phyloP scores from a whole-genome alignment of 2,888 invertebrate species.

The Athrips mouffetella region DNA sequence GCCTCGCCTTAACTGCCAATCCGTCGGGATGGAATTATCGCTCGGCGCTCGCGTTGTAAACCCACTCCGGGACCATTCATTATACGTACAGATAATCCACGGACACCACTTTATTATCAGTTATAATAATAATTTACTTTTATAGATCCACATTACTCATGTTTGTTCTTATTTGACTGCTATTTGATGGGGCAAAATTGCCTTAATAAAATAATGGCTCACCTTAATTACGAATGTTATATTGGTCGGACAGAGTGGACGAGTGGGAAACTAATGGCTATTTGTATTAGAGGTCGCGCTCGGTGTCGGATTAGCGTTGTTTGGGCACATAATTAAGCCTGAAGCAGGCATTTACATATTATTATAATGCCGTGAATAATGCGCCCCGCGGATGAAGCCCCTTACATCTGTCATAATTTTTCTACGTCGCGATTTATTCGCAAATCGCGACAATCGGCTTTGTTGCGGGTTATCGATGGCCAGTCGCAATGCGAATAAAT shows the following conservation, averaged over 20 bases:
- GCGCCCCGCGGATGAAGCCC: constrained; percentile 43
- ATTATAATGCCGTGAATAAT: constrained; percentile 72
- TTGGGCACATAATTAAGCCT: constrained; percentile 57
- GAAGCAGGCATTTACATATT: constrained; percentile 56
- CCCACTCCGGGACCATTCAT: constrained; percentile 63
- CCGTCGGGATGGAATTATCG: constrained; percentile 62
- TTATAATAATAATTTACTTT: constrained; percentile 77
- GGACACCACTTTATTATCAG: constrained; percentile 75
- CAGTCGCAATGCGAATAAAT: constrained; percentile 47
- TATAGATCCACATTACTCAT: constrained; percentile 74
- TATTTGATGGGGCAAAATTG: constrained; percentile 63
- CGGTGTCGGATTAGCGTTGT: constrained; percentile 50
- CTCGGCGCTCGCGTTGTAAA: constrained; percentile 59
- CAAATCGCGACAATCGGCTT: constrained; percentile 66
- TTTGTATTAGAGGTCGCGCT: constrained; percentile 40
- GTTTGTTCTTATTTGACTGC: constrained; percentile 74
- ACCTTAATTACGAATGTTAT: constrained; percentile 51
- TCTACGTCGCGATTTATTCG: constrained; percentile 74
- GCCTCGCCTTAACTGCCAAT: constrained; percentile 68
- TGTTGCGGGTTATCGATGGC: constrained; percentile 48
- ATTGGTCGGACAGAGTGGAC: constrained; percentile 30
- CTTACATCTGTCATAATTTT: constrained; percentile 75
- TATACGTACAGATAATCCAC: constrained; percentile 71
- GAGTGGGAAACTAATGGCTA: constrained; percentile 38
- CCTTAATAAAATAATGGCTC: constrained; percentile 64